Evolutionary conservation across 2,113 vertebrate genomes (phyloP), one percentile per base, ranked within the genome.

Genomic region (Vanacampus margaritifer): DNA sequence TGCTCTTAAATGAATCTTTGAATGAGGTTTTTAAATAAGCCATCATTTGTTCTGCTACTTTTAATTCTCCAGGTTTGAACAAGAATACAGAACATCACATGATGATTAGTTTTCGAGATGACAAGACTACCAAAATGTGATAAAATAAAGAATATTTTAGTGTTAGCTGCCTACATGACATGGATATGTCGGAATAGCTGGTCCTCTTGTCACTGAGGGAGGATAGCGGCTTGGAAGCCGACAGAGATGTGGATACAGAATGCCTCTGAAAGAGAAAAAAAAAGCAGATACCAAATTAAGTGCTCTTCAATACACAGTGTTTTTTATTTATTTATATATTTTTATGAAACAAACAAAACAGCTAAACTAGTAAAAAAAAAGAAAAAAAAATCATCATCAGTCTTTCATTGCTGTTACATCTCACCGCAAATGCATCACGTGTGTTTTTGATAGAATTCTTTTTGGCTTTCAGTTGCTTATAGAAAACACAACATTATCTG

Each of bases 171-270:
- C 37, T 91, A 98, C 96, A 94, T 93, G 96, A 95, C 70, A 95
- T 93, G 43, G 90, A 92, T 51, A 98, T 92, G 78, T 97, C 96
- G 9, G 94, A 92, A 73, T 96, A 98, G 87, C 93, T 95, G n/a
- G 94, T 90, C 69, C 96, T 94, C 87, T 97, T 98, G 72, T 98
- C 96, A 28, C 91, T 88, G 70, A 98, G 86, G 0, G 94, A 79
- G 9, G 95, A 89, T 14, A 97, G 91, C 1, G 95, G 92, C 79
- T 98, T 98, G 21, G 94, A 74, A 32, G 94, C 24, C 0, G 95
- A 93, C 68, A 96, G 92, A 0, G 96, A 93, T 37, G 94, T 94
- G 61, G 89, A 91, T 78, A 96, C 92, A 68, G 96, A 95, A 89
- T 97, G 96, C 81, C 96, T 95, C 96, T 98, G 90, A 84, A 95